Base-by-base conservation (phyloP, 2,797 vertebrate genomes). In the Columba guinea region DNA sequence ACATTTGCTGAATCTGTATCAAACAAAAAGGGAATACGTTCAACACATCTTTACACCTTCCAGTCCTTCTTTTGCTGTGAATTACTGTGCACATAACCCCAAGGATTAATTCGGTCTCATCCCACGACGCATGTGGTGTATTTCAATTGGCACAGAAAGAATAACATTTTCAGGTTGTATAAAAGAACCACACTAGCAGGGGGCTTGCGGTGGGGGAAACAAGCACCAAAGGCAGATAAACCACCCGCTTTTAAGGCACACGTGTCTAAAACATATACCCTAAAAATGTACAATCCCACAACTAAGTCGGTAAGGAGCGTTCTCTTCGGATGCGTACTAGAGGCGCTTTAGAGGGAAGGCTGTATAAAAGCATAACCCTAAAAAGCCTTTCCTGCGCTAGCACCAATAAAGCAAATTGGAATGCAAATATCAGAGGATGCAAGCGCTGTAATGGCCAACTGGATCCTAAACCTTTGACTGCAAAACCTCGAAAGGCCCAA, bases 101-200 rank as follows among this genome's bases (percentile, higher is more conserved):
- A 68, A 91, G 94, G 84, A 90, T 95, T 96, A 96, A 96, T 96
- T 94, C 94, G 78, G 93, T 93, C 95, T 95, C 79, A 74, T 93
- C 76, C 92, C 71, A 67, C 7, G 18, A 87, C 51, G 79, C 76
- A 80, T 89, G 91, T 96, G 81, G 87, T 90, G 49, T 77, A 46
- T 89, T 95, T 85, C 90, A 82, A 76, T 28, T 88, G 83, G 84
- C 84, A 90, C 27, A 94, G 68, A 88, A 87, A 93, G 58, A 95
- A n/a, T 20, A 89, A 76, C 28, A 52, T 62, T 96, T 73, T 75
- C 79, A 90, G 89, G 93, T 74, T 96, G 78, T 68, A 70, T 21
- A 23, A 64, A 90, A 76, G 91, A 80, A 82, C 37, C 13, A 23
- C 11, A 35, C 65, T 88, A 48, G 81, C 87, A 95, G 88, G 95